Conservation (phyloP, 1,140 invertebrate genomes). For the Schlechtendalia chinensis region DNA sequence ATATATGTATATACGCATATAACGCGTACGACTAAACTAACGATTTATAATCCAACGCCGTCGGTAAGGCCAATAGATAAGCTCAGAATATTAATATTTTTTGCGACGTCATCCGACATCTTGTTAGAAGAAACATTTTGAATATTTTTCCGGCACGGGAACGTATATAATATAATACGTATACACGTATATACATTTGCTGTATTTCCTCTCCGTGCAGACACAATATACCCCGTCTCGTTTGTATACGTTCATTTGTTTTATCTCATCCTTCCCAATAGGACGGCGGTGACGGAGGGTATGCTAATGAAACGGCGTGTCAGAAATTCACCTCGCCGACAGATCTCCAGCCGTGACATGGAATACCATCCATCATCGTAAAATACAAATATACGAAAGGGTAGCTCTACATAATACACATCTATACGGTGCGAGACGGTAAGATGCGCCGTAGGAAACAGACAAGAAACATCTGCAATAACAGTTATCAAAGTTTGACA, state of each 20-base stretch:
- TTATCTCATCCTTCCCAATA: not conserved
- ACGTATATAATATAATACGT: too few species aligned
- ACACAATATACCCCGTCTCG: conserved; percentile 1
- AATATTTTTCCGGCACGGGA: not conserved
- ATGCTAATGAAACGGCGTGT: conserved; percentile 45
- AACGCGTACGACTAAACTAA: not conserved
- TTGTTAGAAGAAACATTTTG: conserved; percentile 10
- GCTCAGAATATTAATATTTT: conserved; percentile 9
- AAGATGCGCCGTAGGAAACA: not conserved
- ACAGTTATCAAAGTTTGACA: conserved; percentile 34
- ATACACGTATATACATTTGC: too few species aligned
- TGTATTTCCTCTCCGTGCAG: not conserved
- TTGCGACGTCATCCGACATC: not conserved
- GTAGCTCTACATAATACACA: not conserved
- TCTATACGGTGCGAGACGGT: not conserved
- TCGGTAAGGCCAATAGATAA: not conserved
- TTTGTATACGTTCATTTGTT: conserved; percentile 42
- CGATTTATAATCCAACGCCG: not conserved
- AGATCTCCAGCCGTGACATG: not conserved
- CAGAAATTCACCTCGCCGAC: conserved; percentile 34
- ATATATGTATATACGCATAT: not conserved
- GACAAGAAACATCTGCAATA: conserved; percentile 22
- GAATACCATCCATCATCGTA: conserved; percentile 43
- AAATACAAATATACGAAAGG: conserved; percentile 4
- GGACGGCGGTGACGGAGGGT: not conserved